A percentile compares a stretch with the other conserved stretches of the same genome.
Evolutionary conservation across 2,888 invertebrate species (phyloP).

Genomic region (Orthosia gracilis): DNA sequence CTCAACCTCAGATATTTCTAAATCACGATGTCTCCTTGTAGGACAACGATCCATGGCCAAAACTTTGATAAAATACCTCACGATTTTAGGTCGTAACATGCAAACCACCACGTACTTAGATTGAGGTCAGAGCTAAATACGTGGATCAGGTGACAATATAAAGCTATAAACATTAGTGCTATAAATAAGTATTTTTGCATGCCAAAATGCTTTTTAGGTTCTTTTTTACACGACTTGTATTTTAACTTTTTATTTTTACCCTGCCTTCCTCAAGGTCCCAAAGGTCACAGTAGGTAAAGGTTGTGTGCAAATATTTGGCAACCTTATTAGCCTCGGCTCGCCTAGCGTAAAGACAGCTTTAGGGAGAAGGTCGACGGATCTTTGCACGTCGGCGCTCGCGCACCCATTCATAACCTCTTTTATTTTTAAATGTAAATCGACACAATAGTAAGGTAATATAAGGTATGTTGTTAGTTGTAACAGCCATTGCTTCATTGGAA

Average conservation of each 20-base stretch:
- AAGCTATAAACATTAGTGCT: conserved; percentile 10
- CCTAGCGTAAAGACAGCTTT: too few species aligned
- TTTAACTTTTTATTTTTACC: not conserved
- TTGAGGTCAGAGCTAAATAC: conserved; percentile 51
- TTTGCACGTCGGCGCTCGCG: too few species aligned
- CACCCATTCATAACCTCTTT: too few species aligned
- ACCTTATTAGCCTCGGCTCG: not conserved
- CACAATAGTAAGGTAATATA: too few species aligned
- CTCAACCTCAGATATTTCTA: conserved; percentile 20
- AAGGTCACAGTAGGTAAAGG: not conserved
- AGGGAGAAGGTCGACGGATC: too few species aligned
- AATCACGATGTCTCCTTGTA: conserved; percentile 39
- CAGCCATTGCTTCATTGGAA: too few species aligned
- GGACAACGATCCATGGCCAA: conserved; percentile 21
- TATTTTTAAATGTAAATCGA: too few species aligned
- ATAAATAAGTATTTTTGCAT: conserved; percentile 13
- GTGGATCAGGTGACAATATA: conserved; percentile 23
- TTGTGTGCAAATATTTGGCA: not conserved
- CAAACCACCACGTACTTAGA: conserved; percentile 32
- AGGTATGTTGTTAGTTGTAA: too few species aligned
- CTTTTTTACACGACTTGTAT: not conserved
- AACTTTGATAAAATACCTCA: conserved; percentile 39
- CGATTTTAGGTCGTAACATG: conserved; percentile 38
- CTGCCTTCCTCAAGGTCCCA: not conserved
- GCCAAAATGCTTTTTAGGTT: not conserved